These are phyloP conservation scores for Tautogolabrus adspersus DNA, from an alignment of 2,113 vertebrate genomes.

Conservation along the genomic window DNA sequence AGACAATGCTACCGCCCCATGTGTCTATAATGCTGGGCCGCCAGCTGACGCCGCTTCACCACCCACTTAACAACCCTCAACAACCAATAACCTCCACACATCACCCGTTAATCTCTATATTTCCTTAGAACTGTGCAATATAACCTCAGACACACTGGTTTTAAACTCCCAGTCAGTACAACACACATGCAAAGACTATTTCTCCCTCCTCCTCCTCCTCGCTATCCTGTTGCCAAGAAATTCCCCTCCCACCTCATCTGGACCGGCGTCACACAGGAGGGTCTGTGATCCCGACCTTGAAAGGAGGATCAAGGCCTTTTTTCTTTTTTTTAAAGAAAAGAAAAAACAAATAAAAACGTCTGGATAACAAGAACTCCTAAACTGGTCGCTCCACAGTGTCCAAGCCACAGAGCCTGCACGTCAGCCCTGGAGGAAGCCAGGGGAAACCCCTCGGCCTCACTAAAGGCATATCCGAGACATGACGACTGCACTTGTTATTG, in stretches of 20 bases:
- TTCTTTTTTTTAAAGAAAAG: no score
- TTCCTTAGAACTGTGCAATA: conserved; percentile 65
- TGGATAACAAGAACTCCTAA: conserved; percentile 21
- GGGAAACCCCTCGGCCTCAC: conserved; percentile 46
- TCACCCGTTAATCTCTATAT: conserved; percentile 44
- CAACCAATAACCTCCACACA: conserved; percentile 44
- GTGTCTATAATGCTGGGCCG: conserved; percentile 49
- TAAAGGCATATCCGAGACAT: conserved; percentile 44
- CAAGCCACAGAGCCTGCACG: conserved; percentile 37
- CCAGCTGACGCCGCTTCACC: conserved; percentile 62
- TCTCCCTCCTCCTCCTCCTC: conserved; percentile 24
- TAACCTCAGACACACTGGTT: conserved; percentile 47
- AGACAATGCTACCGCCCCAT: conserved; percentile 39
- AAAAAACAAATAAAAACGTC: conserved; percentile 1
- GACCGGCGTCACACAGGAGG: conserved; percentile 47
- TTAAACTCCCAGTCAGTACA: conserved; percentile 30
- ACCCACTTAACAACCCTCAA: conserved; percentile 47
- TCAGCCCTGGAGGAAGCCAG: conserved; percentile 38
- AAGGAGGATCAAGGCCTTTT: conserved; percentile 50
- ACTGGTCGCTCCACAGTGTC: conserved; percentile 24
- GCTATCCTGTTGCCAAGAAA: conserved; percentile 71
- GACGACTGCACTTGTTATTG: conserved; percentile 15
- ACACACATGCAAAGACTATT: conserved; percentile 47
- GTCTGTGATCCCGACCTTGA: conserved; percentile 51
- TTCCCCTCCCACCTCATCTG: conserved; percentile 28